Evolutionary conservation across 92 coral and sea anemone species (phyloP).

Genomic region (Plumapathes pennacea): DNA sequence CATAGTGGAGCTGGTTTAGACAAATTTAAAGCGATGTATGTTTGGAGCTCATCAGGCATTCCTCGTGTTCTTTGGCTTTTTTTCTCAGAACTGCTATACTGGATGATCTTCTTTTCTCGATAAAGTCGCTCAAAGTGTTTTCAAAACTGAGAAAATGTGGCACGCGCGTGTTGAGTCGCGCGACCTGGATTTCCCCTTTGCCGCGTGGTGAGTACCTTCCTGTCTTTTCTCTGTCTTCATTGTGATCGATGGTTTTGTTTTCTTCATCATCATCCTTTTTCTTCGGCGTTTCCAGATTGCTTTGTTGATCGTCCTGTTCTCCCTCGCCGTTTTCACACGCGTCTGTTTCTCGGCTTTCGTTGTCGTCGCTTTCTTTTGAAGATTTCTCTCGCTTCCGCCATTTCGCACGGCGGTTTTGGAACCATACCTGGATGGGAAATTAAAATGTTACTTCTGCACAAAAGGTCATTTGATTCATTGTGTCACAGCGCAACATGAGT

Average conservation of each 20-base stretch:
- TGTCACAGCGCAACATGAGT: neutral
- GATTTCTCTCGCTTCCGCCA: conserved; percentile 96
- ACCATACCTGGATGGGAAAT: conserved; percentile 99
- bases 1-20: too few relatives aligned
- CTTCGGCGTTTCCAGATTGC: neutral
- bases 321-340: conserved; percentile 15
- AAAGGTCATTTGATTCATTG: neutral
- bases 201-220: conserved; percentile 27
- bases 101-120: conserved; percentile 69
- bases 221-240: neutral
- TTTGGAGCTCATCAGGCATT: conserved; percentile 39
- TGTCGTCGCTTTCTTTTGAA: conserved; percentile 13
- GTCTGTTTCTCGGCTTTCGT: neutral
- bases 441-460: conserved; percentile 7
- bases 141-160: conserved; percentile 5
- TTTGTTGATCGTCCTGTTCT: conserved; percentile 7
- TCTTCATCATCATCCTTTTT: conserved; percentile 6
- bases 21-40: conserved; percentile 12
- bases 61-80: conserved; percentile 83
- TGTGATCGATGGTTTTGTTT: conserved; percentile 1
- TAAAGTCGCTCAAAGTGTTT: conserved; percentile 40
- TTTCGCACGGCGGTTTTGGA: conserved; percentile 96
- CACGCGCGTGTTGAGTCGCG: conserved; percentile 4
- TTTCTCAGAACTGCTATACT: conserved; percentile 81
- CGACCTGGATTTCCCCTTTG: conserved; percentile 46